These are phyloP conservation scores for Carpatolechia fugitivella DNA, from an alignment of 2,888 invertebrate species.

Conservation along the genomic window DNA sequence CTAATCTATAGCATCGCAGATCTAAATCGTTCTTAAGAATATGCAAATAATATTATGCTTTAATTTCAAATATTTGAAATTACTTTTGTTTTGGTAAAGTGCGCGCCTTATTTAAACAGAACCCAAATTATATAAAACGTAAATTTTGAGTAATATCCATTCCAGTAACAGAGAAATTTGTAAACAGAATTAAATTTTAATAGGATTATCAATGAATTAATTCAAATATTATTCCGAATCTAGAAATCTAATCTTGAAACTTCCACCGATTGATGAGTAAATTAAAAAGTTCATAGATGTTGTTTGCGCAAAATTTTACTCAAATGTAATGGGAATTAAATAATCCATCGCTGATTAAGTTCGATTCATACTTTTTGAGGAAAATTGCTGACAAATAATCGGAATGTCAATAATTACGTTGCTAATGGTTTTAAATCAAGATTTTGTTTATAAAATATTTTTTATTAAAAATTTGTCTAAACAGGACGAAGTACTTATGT, in stretches of 20 bases:
- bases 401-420: too few species aligned
- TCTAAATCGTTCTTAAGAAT: too few species aligned
- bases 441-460: too few species aligned
- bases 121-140: not conserved
- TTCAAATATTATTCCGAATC: not conserved
- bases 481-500: too few species aligned
- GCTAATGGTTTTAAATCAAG: too few species aligned
- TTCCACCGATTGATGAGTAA: not conserved
- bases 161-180: not conserved
- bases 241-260: not conserved
- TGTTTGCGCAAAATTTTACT: not conserved
- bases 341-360: not conserved
- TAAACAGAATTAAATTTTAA: slow-evolving; percentile 1
- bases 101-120: too few species aligned
- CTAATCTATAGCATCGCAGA: not conserved
- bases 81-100: too few species aligned
- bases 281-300: not conserved
- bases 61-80: too few species aligned
- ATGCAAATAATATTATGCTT: too few species aligned
- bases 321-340: not conserved
- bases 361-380: too few species aligned
- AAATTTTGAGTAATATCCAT: not conserved
- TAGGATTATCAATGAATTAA: not conserved
- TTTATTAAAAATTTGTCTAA: too few species aligned
- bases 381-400: too few species aligned